A percentile compares a stretch with the other conserved stretches of the same genome.
These are phyloP conservation scores for Muscicapa striata DNA, from an alignment of 2,797 vertebrate species.

Conservation along the genomic window DNA sequence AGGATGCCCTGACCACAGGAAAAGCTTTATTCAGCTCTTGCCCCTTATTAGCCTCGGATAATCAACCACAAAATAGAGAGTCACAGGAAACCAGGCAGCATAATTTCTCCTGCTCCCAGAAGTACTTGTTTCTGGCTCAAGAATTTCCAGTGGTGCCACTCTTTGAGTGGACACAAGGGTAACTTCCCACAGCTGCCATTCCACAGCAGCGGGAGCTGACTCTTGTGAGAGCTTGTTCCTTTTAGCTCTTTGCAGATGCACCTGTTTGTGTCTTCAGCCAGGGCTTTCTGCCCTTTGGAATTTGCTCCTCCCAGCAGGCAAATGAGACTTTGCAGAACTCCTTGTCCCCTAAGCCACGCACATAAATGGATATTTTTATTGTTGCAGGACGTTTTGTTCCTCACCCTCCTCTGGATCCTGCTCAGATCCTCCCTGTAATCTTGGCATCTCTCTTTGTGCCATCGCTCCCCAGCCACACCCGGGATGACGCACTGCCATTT, in stretches of 20 bases:
- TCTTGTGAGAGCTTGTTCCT: neutral
- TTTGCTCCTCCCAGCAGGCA: neutral
- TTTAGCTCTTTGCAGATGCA: neutral
- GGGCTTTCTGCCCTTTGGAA: neutral
- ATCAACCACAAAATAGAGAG: constrained; percentile 58
- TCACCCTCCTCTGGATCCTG: neutral
- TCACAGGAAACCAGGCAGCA: constrained; percentile 37
- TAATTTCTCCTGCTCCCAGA: constrained; percentile 34
- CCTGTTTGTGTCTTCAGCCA: neutral
- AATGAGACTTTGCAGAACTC: neutral
- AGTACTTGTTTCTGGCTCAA: neutral
- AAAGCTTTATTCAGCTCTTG: constrained; percentile 53
- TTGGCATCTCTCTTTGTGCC: constrained; percentile 42
- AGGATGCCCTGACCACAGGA: constrained; percentile 65
- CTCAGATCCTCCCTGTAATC: constrained; percentile 51
- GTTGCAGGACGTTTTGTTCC: neutral
- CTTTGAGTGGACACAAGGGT: neutral
- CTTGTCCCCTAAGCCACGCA: neutral
- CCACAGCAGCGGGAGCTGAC: neutral
- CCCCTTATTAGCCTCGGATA: constrained; percentile 53
- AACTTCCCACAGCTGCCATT: neutral
- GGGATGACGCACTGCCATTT: constrained; percentile 47
- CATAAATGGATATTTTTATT: neutral
- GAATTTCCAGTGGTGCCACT: neutral
- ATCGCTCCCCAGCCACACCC: constrained; percentile 14